Base-by-base conservation (phyloP, 1,140 invertebrate species). In the Neodiprion pinetum region DNA sequence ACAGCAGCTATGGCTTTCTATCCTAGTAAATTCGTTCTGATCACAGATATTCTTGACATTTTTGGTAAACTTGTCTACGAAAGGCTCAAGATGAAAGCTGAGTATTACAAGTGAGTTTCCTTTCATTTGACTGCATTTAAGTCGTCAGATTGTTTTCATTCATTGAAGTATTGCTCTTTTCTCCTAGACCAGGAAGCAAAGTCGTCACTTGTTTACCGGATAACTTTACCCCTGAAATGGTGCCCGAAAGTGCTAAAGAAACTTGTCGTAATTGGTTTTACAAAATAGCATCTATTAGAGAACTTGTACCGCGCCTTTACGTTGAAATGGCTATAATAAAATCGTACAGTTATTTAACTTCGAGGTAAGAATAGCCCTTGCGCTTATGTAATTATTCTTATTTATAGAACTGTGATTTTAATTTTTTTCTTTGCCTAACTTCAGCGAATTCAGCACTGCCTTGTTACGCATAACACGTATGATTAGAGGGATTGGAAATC, bases 191-290 rank as follows among this genome's bases (percentile, higher is more conserved):
- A 40, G 89, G 89, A 21, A 90, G 84, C 74, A 91, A 88, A 83
- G 82, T 87, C 28, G 81, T 89, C 7, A 89, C 87, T 71, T 87
- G 89, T 76, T 84, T 95, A 74, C 93, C 93, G 65, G 92, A 93
- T 85, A 91, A 91, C 84, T 93, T 95, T 80, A 92, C 92, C 69
- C 90, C 92, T 1, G 92, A 94, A 76, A 93, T 94, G 89, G 93
- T 97, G 11, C 93, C 95, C 10, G 96, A 98, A 85, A 90, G 92
- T 75, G 97, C 97, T 0, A 97, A 97, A 86, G 98, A 99, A 89
- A 99, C 97, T 9, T 98, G 97, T 86, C 92, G 96, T 75, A 99
- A 99, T 91, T 99, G 98, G 98, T 98, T 99, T 89, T 99, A 96
- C 87, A 99, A 99, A 91, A 98, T 99, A 85, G 96, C 97, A 1